These are phyloP conservation scores for Agapornis roseicollis DNA, from an alignment of 2,113 vertebrate genomes.

Conservation along the genomic window DNA sequence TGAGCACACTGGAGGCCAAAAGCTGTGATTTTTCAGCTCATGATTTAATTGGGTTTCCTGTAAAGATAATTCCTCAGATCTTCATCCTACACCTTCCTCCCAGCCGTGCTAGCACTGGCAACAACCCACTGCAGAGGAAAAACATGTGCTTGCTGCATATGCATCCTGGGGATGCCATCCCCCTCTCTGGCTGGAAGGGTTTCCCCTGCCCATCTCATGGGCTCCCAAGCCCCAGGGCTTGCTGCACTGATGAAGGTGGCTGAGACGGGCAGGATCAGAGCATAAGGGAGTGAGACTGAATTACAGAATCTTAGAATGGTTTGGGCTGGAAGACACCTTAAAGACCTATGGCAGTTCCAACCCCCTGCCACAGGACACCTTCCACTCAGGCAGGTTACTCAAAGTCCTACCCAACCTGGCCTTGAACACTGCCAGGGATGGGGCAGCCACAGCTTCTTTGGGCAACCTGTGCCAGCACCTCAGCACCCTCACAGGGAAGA, in stretches of 20 bases:
- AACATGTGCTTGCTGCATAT: neutral
- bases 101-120: fast-evolving
- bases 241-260: neutral
- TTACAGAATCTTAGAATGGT: neutral
- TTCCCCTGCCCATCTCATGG: neutral
- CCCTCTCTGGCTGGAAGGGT: neutral
- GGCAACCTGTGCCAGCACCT: neutral
- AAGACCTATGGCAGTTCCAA: neutral
- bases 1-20: neutral
- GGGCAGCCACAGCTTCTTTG: neutral
- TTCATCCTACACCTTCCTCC: conserved; percentile 46
- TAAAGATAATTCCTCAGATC: conserved; percentile 10
- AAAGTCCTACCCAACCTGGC: neutral
- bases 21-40: neutral
- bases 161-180: neutral
- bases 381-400: neutral
- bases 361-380: neutral
- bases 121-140: fast-evolving
- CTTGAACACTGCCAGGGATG: neutral
- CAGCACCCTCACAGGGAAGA: neutral
- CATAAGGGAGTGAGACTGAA: fast-evolving
- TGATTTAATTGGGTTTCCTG: conserved; percentile 13
- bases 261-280: neutral
- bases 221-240: neutral
- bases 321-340: neutral